Evolutionary conservation across 2,888 invertebrate species (phyloP), one percentile per base, ranked within the genome.

Genomic region (Neocrepidodera transversa): DNA sequence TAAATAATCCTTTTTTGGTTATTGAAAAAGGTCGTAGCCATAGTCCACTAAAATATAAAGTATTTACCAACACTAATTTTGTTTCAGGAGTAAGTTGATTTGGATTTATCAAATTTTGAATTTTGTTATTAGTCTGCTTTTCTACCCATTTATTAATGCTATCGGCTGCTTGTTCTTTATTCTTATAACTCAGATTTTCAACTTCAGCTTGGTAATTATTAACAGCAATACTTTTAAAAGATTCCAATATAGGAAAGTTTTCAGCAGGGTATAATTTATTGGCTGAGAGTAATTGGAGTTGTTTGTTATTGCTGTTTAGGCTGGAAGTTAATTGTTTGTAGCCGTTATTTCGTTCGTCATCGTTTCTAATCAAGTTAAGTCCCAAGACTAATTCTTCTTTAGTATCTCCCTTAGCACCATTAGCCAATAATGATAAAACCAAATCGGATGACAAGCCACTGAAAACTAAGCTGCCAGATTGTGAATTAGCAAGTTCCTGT

Each of bases 201-300:
- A 87, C 82, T 5, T 36, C 49, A 1, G 61, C n/a, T 11, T 45
- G 7, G 38, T 61, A 61, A 3, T 26, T 23, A n/a, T 57, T 81
- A 8, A 80, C 70, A 0, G 89, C 85, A 36, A 86, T 77, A 4
- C 82, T 78, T 67, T 84, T 81, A 62, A 86, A 86, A 16, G 80
- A 73, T 0, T 82, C 69, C 10, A 83, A 79, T 1, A 91, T 67
- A 3, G 80, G 73, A 49, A 85, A 82, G 1, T 81, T 81, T 13
- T 73, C 32, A 66, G 84, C 83, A 0, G 88, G 78, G 72, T 87
- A 93, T 2, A 92, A 80, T 66, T 87, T 88, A 54, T 76, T 74
- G 6, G 76, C 74, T 1, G 70, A 57, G 8, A 63, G 67, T 2
- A 77, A 59, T 16, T 60, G 67, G 49, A 68, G 62, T 11, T 45